Percentiles rank a stretch among this genome's conserved stretches.
Evolutionary conservation across 2,113 vertebrate species (phyloP).

Genomic region (Nibea albiflora): DNA sequence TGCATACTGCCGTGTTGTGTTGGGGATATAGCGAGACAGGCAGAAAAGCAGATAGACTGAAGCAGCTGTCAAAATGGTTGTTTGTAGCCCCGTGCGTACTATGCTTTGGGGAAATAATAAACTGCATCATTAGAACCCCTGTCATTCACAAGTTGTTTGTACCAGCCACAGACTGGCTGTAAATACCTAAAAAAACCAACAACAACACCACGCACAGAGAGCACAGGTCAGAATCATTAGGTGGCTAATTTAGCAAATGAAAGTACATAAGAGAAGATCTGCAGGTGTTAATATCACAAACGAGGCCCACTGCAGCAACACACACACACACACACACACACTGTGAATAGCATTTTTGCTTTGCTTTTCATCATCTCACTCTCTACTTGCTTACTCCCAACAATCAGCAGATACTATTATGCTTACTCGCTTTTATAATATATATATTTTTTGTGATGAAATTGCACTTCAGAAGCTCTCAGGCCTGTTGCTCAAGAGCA

Average conservation of each 20-base stretch:
- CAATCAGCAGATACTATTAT: background rate
- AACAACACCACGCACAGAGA: constrained; percentile 25
- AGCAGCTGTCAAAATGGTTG: constrained; percentile 82
- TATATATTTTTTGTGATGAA: background rate
- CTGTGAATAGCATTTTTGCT: background rate
- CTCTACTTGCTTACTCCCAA: too few species aligned
- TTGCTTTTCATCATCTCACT: background rate
- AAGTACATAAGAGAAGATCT: constrained; percentile 54
- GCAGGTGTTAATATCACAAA: constrained; percentile 49
- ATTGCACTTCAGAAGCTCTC: background rate
- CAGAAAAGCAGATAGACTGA: constrained; percentile 77
- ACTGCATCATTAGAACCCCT: constrained; percentile 83
- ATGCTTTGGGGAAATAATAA: constrained; percentile 82
- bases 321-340: background rate
- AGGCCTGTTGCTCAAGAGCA: constrained; percentile 23
- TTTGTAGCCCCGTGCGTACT: constrained; percentile 78
- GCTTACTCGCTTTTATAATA: background rate
- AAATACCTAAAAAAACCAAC: constrained; percentile 47
- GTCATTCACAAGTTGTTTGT: constrained; percentile 78
- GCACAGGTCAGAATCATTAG: constrained; percentile 72
- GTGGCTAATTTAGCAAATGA: constrained; percentile 61
- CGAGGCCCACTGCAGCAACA: constrained; percentile 39
- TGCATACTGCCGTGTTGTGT: constrained; percentile 67
- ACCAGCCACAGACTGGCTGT: constrained; percentile 53
- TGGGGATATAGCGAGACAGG: constrained; percentile 72